A percentile compares a stretch with the other conserved stretches of the same genome.
phyloP scores from a whole-genome alignment of 2,888 invertebrate genomes.

The Andrena fulva region DNA sequence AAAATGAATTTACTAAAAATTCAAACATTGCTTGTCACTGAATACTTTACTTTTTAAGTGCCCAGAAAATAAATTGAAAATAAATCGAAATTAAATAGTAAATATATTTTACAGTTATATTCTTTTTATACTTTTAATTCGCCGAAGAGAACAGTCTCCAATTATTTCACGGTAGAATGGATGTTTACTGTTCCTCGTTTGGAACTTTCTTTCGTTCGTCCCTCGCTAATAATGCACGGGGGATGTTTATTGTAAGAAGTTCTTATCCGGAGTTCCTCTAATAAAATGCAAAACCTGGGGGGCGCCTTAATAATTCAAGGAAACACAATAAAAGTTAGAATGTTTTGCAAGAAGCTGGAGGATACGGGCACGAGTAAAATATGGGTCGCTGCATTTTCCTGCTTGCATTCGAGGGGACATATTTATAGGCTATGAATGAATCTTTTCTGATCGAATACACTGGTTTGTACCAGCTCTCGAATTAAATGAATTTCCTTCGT shows the following conservation, averaged over 20 bases:
- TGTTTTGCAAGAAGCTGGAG: not conserved
- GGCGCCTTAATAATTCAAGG: slow-evolving; percentile 13
- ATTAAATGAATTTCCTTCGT: not conserved
- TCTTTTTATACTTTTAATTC: not conserved
- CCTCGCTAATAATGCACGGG: not conserved
- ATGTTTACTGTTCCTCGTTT: too few species aligned
- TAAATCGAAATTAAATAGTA: too few species aligned
- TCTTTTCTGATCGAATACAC: slow-evolving; percentile 1
- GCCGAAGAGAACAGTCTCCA: not conserved
- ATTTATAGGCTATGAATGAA: slow-evolving; percentile 5
- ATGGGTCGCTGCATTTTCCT: not conserved
- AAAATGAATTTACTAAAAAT: not conserved
- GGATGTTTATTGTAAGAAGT: not conserved
- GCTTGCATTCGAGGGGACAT: not conserved
- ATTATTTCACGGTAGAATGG: not conserved
- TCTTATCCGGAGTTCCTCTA: not conserved
- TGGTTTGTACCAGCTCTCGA: not conserved
- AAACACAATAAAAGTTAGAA: slow-evolving; percentile 23
- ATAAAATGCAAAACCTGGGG: not conserved
- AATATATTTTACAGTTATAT: too few species aligned
- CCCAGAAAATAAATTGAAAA: too few species aligned
- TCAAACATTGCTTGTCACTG: not conserved
- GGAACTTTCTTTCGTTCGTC: not conserved
- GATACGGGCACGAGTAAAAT: not conserved
- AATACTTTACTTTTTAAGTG: too few species aligned